A percentile compares a stretch with the other conserved stretches of the same genome.
Conservation (phyloP, 2,113 vertebrate genomes). For the Barnardius zonarius region DNA sequence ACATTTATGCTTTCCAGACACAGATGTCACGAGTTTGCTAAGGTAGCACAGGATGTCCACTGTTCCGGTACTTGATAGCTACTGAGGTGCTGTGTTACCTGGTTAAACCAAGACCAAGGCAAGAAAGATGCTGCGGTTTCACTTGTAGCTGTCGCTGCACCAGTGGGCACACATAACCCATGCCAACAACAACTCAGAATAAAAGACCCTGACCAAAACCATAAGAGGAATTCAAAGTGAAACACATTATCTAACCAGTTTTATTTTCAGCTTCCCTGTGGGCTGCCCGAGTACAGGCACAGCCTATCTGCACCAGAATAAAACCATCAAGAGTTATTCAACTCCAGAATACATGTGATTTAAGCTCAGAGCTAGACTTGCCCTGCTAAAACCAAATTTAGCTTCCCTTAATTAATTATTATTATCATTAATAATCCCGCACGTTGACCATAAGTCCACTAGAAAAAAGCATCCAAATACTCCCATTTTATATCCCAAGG, state of each 20-base stretch:
- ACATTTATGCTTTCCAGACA: background rate
- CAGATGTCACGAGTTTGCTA: background rate
- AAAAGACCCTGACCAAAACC: background rate
- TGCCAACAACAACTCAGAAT: background rate
- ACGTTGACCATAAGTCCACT: background rate
- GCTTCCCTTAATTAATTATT: background rate
- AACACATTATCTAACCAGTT: background rate
- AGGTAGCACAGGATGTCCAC: background rate
- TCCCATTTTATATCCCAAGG: background rate
- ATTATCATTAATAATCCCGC: no score
- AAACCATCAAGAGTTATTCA: background rate
- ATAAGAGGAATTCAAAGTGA: background rate
- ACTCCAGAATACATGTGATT: background rate
- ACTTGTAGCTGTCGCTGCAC: background rate
- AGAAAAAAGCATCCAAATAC: background rate
- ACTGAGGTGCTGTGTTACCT: background rate
- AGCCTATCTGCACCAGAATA: background rate
- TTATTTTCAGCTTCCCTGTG: slow-evolving; percentile 10
- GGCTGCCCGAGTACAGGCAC: background rate
- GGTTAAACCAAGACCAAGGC: background rate
- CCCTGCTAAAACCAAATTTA: background rate
- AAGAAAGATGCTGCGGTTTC: background rate
- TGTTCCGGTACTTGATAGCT: background rate
- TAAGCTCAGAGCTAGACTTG: background rate
- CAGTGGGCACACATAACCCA: background rate